Evolutionary conservation across 2,113 vertebrate species (phyloP), one percentile per base, ranked within the genome.

Genomic region (Eonycteris spelaea): DNA sequence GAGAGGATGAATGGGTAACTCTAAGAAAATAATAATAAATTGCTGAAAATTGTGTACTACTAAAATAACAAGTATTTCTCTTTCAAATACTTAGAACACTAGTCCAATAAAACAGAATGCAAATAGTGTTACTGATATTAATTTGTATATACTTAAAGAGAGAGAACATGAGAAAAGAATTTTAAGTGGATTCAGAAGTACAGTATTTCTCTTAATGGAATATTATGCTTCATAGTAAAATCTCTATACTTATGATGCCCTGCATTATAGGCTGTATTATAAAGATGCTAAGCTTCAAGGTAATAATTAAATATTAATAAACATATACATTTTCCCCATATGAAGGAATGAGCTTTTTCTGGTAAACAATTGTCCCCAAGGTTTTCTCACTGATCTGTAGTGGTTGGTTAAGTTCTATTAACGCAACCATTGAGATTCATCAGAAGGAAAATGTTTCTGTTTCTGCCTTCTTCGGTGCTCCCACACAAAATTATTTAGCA

Each of bases 221-320:
- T n/a, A 96, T 0, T 65, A 2, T 67, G 10, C 75, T 73, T 94
- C 43, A 74, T 3, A n/a, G 7, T 82, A 94, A 95, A 88, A 71
- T 59, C 24, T 89, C 35, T 43, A 90, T 13, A 74, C 26, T 95
- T 82, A 75, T 0, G 28, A 51, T 94, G 86, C 82, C 18, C 30
- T 83, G n/a, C 38, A 79, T 61, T 90, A 38, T 15, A 86, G 21
- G 35, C n/a, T 91, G 63, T 59, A 55, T 78, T 53, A 87, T n/a
- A 3, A 40, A 94, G 16, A 82, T 78, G 30, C 33, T 88, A 97
- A 82, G 13, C 5, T 88, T 87, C 12, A 30, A 80, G 73, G 53
- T 96, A 77, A 70, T 86, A 77, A 93, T 33, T 77, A 86, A 95
- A 70, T 78, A 86, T 92, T 86, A 96, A 91, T 63, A 79, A 94